Percentiles rank a stretch among this genome's conserved stretches.
Evolutionary conservation across 2,888 invertebrate genomes (phyloP).

Genomic region (Dicycla oo): DNA sequence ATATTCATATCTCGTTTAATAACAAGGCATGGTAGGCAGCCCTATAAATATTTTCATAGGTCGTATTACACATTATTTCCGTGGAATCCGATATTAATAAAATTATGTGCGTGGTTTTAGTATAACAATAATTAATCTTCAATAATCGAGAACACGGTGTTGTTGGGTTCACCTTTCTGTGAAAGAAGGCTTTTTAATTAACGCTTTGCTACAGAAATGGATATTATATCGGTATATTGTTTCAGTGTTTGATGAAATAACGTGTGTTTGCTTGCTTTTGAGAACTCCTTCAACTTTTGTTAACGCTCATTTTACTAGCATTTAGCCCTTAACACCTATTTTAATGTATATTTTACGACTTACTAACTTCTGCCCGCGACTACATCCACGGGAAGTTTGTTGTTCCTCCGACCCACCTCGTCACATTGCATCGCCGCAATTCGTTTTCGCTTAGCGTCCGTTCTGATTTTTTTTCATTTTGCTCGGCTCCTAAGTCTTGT

Average conservation of each 20-base stretch:
- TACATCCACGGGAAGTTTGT: too few species aligned
- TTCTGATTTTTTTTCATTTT: too few species aligned
- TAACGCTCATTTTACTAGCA: not conserved
- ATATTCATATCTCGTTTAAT: slow-evolving; percentile 63
- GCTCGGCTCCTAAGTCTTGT: too few species aligned
- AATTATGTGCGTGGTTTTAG: slow-evolving; percentile 60
- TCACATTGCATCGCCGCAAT: too few species aligned
- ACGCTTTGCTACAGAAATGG: slow-evolving; percentile 13
- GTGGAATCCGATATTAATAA: slow-evolving; percentile 66
- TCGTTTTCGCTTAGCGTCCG: too few species aligned
- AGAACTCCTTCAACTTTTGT: slow-evolving; percentile 5
- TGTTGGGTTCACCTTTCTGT: slow-evolving; percentile 37
- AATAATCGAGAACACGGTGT: slow-evolving; percentile 46
- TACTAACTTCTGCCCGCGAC: too few species aligned
- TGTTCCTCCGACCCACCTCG: too few species aligned
- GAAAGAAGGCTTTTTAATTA: slow-evolving; percentile 49
- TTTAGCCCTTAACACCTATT: not conserved
- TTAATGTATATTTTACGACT: not conserved
- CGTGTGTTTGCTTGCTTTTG: not conserved
- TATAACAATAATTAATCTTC: slow-evolving; percentile 59
- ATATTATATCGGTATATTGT: slow-evolving; percentile 23
- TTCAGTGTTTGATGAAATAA: slow-evolving; percentile 4
- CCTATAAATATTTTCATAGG: slow-evolving; percentile 61
- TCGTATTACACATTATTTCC: slow-evolving; percentile 63
- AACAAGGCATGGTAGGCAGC: slow-evolving; percentile 50